Conservation (phyloP, 2,113 vertebrate species). For the Helogale parvula region DNA sequence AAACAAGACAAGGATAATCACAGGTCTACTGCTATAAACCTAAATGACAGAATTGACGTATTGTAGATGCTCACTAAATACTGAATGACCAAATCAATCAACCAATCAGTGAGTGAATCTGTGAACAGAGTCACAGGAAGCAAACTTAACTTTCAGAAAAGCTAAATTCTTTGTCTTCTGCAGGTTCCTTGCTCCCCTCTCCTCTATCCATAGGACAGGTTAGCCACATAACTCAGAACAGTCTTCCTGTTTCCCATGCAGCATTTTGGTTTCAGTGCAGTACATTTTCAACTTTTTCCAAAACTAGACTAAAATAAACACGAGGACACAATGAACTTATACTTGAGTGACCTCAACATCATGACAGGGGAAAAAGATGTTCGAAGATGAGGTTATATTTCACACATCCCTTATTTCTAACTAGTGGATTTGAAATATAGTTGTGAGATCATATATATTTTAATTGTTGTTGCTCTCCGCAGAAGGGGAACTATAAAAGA, state of each 20-base stretch:
- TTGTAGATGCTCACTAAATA: not conserved
- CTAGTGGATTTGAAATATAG: slow-evolving; percentile 3
- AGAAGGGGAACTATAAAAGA: slow-evolving; percentile 20
- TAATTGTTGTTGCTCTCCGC: not conserved
- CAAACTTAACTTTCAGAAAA: not conserved
- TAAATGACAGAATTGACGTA: not conserved
- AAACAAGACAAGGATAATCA: not conserved
- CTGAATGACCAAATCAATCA: not conserved
- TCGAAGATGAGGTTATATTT: slow-evolving; percentile 8
- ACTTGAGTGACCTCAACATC: not conserved
- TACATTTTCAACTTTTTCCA: not conserved
- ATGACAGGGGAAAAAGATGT: not conserved
- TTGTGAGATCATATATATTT: not conserved
- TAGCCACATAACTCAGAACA: not conserved
- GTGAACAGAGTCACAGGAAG: not conserved
- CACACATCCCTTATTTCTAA: slow-evolving; percentile 18
- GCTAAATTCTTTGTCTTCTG: not conserved
- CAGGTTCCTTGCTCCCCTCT: not conserved
- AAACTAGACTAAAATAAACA: slow-evolving; percentile 8
- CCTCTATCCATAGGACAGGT: not conserved
- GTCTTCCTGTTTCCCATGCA: not conserved
- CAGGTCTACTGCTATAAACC: not conserved
- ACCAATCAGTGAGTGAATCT: not conserved
- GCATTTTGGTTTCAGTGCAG: not conserved
- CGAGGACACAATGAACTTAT: not conserved